Conservation (phyloP, 2,113 vertebrate species). For the Taxidea taxus region DNA sequence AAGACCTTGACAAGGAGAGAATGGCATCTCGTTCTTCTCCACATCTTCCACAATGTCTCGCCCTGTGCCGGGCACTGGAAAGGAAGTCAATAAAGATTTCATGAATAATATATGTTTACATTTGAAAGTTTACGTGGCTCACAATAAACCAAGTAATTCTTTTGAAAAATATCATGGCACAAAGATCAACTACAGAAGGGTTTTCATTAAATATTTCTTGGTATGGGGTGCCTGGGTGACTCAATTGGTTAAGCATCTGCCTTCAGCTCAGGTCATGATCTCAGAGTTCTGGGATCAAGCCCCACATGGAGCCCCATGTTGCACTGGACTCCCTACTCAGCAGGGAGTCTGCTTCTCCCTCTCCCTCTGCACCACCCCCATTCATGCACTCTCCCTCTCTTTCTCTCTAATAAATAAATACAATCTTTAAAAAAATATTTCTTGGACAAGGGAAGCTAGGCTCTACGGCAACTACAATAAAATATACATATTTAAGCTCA, state of each 20-base stretch:
- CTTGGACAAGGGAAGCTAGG: constrained; percentile 8
- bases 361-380: background rate
- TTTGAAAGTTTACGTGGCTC: background rate
- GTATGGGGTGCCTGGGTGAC: background rate
- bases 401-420: background rate
- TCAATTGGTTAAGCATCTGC: background rate
- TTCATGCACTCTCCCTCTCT: background rate
- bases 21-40: constrained; percentile 7
- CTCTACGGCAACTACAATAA: background rate
- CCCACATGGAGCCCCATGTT: background rate
- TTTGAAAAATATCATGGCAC: background rate
- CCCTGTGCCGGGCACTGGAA: background rate
- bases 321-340: background rate
- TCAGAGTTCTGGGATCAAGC: background rate
- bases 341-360: background rate
- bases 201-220: constrained; percentile 22
- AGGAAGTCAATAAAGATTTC: background rate
- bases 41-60: background rate
- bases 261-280: background rate
- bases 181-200: background rate
- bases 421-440: constrained; percentile 5
- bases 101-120: background rate
- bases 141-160: constrained; percentile 16
- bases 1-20: background rate
- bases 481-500: background rate